A percentile compares a stretch with the other conserved stretches of the same genome.
phyloP scores from a whole-genome alignment of 2,888 invertebrate genomes.

The Aromia moschata region DNA sequence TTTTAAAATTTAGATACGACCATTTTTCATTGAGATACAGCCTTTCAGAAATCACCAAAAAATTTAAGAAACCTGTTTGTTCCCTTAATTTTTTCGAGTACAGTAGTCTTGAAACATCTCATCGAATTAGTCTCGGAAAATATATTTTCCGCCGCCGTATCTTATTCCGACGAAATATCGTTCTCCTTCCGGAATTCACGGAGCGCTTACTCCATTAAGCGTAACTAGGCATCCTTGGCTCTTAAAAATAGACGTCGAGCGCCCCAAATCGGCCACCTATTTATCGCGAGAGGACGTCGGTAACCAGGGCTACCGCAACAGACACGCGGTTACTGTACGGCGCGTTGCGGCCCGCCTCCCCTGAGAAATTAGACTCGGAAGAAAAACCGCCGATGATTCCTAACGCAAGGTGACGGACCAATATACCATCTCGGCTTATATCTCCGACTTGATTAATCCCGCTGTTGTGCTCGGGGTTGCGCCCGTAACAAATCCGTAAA shows the following conservation, averaged over 20 bases:
- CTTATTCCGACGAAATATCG: not conserved
- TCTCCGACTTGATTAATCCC: slow-evolving; percentile 16
- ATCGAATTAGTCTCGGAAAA: no score
- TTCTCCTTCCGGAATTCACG: not conserved
- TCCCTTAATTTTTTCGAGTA: no score
- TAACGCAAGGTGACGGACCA: slow-evolving; percentile 32
- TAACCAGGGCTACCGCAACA: slow-evolving; percentile 26
- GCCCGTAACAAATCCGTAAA: slow-evolving; percentile 13
- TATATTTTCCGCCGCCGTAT: not conserved
- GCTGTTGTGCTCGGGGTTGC: slow-evolving; percentile 13
- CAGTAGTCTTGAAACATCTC: no score
- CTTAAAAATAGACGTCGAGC: slow-evolving; percentile 25
- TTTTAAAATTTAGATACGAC: no score
- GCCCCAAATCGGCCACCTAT: slow-evolving; percentile 20
- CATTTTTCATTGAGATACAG: no score
- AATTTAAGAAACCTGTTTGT: no score
- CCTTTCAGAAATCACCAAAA: no score
- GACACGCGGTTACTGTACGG: slow-evolving; percentile 22
- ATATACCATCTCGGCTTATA: slow-evolving; percentile 33
- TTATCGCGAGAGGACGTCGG: slow-evolving; percentile 21
- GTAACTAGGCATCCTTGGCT: slow-evolving; percentile 9
- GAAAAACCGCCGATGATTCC: slow-evolving; percentile 28
- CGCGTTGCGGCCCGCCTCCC: slow-evolving; percentile 25
- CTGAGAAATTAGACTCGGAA: slow-evolving; percentile 27
- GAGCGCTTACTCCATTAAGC: not conserved